Percentiles rank a stretch among this genome's conserved stretches.
These are phyloP conservation scores for Margaritifera margaritifera DNA, from an alignment of 2,888 invertebrate species.

Conservation along the genomic window DNA sequence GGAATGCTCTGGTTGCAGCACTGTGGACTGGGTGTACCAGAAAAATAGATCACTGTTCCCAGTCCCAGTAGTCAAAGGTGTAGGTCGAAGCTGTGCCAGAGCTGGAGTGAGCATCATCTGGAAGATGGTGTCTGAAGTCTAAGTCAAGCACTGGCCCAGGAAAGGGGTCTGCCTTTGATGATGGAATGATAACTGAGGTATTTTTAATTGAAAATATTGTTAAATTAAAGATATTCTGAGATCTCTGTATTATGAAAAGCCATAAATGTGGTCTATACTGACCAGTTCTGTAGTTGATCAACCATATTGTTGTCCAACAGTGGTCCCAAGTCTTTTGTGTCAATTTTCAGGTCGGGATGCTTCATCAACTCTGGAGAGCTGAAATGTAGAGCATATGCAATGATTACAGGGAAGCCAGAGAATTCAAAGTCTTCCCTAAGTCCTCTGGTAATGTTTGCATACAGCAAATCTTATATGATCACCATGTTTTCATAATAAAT, in stretches of 20 bases:
- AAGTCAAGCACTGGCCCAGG: no score
- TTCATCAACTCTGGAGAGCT: slow-evolving; percentile 88
- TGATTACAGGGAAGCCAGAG: background rate
- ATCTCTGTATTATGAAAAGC: background rate
- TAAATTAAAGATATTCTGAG: background rate
- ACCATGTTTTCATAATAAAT: no score
- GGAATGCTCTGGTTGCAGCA: no score
- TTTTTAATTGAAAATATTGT: background rate
- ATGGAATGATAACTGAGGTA: background rate
- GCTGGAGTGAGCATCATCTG: no score
- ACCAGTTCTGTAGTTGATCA: slow-evolving; percentile 86
- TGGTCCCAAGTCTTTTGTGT: slow-evolving; percentile 82
- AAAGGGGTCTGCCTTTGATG: no score
- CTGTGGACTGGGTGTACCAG: no score
- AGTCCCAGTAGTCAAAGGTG: no score
- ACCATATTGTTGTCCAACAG: slow-evolving; percentile 84
- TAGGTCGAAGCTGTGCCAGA: no score
- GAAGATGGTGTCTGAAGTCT: no score
- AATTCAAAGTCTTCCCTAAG: background rate
- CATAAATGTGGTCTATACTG: slow-evolving; percentile 74
- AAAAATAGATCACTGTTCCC: no score
- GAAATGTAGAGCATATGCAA: slow-evolving; percentile 20
- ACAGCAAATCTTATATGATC: no score
- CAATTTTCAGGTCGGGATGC: slow-evolving; percentile 84
- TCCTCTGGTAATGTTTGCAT: no score